Evolutionary conservation across 2,888 invertebrate species (phyloP).

Genomic region (Brenthis daphne): DNA sequence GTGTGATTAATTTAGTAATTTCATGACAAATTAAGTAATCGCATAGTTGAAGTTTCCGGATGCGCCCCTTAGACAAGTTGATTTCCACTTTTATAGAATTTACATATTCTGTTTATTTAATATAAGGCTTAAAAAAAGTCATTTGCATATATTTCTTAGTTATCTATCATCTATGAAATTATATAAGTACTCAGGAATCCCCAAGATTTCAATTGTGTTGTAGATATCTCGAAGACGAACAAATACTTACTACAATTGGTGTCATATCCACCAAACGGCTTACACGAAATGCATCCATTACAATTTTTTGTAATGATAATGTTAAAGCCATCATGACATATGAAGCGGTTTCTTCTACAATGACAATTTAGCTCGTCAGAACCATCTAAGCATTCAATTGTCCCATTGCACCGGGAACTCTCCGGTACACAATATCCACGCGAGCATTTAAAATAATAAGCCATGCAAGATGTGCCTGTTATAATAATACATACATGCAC

Average conservation of each 20-base stretch:
- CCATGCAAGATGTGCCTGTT: constrained; percentile 78
- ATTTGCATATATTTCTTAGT: no score
- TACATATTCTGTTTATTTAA: no score
- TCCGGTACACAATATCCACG: constrained; percentile 83
- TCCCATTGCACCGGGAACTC: constrained; percentile 78
- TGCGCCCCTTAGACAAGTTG: no score
- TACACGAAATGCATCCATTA: constrained; percentile 83
- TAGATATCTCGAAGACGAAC: no score
- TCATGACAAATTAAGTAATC: no score
- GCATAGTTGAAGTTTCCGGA: no score
- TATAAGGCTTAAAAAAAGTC: no score
- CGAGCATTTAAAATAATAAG: constrained; percentile 84
- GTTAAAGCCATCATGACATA: constrained; percentile 85
- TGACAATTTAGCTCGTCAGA: constrained; percentile 72
- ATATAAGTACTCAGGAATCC: no score
- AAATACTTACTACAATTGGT: constrained; percentile 71
- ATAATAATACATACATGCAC: constrained; percentile 51
- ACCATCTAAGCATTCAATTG: constrained; percentile 76
- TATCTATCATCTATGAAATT: no score
- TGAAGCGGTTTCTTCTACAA: constrained; percentile 77
- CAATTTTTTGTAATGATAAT: constrained; percentile 84
- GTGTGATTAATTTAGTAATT: no score
- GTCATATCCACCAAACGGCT: constrained; percentile 83
- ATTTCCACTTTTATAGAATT: no score
- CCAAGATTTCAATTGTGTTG: no score